Conservation (phyloP, 2,113 vertebrate genomes). For the Baryphthengus martii region DNA sequence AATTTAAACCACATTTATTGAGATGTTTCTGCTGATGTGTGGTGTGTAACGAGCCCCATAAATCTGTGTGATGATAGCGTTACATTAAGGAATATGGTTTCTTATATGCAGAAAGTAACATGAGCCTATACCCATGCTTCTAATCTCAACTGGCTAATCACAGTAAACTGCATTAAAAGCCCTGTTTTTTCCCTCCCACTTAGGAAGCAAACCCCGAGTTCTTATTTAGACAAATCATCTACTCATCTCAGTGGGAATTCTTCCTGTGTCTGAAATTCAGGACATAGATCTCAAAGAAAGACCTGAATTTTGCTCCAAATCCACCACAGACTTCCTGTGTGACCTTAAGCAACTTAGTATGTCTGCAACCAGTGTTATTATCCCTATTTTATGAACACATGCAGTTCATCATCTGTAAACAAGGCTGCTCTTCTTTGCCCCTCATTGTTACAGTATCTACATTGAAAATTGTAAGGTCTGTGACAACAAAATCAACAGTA, state of each 20-base stretch:
- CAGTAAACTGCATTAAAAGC: background rate
- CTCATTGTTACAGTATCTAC: background rate
- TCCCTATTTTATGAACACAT: background rate
- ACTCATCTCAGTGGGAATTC: background rate
- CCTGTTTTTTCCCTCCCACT: background rate
- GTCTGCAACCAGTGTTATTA: background rate
- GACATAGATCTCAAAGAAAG: background rate
- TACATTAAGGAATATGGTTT: background rate
- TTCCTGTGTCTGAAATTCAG: background rate
- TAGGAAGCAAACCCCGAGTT: background rate
- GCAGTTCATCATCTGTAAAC: background rate
- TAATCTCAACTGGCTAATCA: background rate
- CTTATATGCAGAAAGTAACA: background rate
- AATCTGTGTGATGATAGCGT: background rate
- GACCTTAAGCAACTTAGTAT: background rate
- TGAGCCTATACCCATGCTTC: background rate
- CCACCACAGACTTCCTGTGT: background rate
- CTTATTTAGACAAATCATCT: background rate
- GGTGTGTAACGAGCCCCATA: background rate
- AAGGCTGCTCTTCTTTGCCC: background rate
- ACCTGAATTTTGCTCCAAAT: background rate
- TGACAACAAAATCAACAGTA: background rate
- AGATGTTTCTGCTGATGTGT: background rate
- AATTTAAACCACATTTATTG: constrained; percentile 24
- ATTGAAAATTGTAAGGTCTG: background rate